Evolutionary conservation across 2,797 vertebrate species (phyloP).

Genomic region (Lepus oiostolus): DNA sequence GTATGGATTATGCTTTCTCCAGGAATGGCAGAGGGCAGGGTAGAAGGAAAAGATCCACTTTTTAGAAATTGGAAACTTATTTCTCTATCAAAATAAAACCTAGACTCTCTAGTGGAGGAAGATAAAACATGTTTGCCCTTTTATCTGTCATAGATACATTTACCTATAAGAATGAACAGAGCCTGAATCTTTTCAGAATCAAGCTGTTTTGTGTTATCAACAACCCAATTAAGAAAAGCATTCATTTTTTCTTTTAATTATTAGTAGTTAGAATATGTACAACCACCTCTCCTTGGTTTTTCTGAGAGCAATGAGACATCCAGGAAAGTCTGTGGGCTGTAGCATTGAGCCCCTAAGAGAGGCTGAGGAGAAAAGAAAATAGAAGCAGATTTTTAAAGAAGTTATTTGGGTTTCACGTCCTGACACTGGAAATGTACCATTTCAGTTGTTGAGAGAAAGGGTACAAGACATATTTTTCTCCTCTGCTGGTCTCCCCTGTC

Average conservation of each 20-base stretch:
- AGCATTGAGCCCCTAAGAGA: conserved; percentile 22
- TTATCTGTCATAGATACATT: conserved; percentile 2
- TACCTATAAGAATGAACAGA: conserved; percentile 1
- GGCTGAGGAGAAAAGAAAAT: background rate
- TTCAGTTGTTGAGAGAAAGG: conserved; percentile 2
- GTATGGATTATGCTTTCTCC: conserved; percentile 59
- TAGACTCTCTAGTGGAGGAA: background rate
- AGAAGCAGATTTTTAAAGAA: background rate
- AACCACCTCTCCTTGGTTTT: background rate
- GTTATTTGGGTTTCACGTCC: background rate
- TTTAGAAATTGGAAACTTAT: conserved; percentile 64
- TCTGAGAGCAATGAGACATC: conserved; percentile 6
- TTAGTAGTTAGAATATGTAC: background rate
- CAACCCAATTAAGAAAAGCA: conserved; percentile 24
- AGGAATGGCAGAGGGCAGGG: conserved; percentile 8
- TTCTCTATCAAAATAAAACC: conserved; percentile 64
- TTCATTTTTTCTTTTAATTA: conserved; percentile 46
- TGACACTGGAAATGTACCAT: background rate
- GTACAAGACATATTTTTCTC: conserved; percentile 1
- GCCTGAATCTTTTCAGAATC: conserved; percentile 22
- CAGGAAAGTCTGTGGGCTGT: background rate
- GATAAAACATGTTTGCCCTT: conserved; percentile 7
- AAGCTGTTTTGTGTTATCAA: conserved; percentile 37
- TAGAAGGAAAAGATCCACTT: background rate
- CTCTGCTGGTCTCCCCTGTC: background rate